Conservation (phyloP, 2,113 vertebrate species). For the Dromiciops gliroides region DNA sequence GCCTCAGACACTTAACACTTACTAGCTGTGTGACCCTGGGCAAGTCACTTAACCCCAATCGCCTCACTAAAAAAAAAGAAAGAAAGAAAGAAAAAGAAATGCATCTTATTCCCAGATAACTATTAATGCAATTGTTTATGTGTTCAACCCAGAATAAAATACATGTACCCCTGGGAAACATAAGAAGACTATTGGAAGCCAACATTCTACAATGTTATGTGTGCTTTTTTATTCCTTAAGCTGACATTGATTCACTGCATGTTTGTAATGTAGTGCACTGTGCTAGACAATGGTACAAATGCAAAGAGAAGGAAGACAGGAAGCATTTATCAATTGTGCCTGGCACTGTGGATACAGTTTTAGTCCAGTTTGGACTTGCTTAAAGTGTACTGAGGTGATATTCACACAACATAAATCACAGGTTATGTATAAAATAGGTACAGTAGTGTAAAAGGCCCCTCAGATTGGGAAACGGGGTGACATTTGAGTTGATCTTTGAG, state of each 20-base stretch:
- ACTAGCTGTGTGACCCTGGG: no score
- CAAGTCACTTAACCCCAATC: no score
- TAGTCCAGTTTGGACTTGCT: neutral
- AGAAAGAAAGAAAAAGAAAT: no score
- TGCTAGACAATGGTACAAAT: neutral
- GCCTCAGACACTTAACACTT: no score
- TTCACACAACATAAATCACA: neutral
- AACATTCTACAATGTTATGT: neutral
- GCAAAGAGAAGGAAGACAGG: neutral
- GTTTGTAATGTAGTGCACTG: neutral
- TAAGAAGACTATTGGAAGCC: neutral
- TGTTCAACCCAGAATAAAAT: neutral
- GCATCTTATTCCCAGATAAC: neutral
- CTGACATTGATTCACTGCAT: neutral
- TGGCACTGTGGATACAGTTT: neutral
- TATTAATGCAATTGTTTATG: neutral
- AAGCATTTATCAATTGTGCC: neutral
- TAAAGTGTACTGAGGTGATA: neutral
- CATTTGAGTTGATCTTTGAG: neutral
- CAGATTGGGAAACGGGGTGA: neutral
- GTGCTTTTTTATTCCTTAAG: neutral
- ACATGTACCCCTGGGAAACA: neutral
- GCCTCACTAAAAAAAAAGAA: no score
- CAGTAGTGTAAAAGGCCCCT: neutral
- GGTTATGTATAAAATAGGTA: neutral